Evolutionary conservation across 2,888 invertebrate genomes (phyloP), one percentile per base, ranked within the genome.

Genomic region (Octodonta nipae): DNA sequence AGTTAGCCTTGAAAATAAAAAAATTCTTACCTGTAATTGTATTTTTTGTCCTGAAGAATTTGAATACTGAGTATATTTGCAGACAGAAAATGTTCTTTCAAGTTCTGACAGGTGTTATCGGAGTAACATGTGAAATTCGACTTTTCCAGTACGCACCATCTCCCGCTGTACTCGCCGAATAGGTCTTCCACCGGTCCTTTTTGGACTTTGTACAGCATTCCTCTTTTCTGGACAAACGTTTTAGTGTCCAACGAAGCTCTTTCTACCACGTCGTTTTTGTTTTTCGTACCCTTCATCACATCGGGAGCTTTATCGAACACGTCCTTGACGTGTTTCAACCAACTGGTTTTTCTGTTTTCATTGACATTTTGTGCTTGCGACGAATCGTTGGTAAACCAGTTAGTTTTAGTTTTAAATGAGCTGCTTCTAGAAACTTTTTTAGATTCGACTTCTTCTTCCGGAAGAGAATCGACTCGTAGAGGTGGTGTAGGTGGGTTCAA

Each of bases 91-190:
- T 71, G 64, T 58, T 86, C 84, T 52, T 80, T 81, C 13, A 76
- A 54, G 20, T 71, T 64, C 20, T 72, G 70, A 60, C 76, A 75
- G 32, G 73, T 73, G 43, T 77, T 76, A 51, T 86, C 85, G 4
- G 74, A 64, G 48, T 77, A 82, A 51, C 83, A 81, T 42, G 74
- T 69, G 15, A 87, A 63, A 51, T 77, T 77, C 26, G 78, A 73
- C 42, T 81, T 78, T 3, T 76, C 71, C 13, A 86, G 56, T 24
- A 78, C 70, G 51, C 78, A 80, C 60, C 75, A 77, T 25, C 80
- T 67, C n/a, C 70, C 70, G 40, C 78, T 78, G 50, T 80, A 73
- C 54, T 85, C 83, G 40, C 81, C 82, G 31, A 83, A 73, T 34
- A 79, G 63, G 42, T 79, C 78, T 44, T 79, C 79, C 2, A 78